Percentiles rank a stretch among this genome's conserved stretches.
Evolutionary conservation across 2,113 vertebrate species (phyloP).

Genomic region (Lipophrys pholis): DNA sequence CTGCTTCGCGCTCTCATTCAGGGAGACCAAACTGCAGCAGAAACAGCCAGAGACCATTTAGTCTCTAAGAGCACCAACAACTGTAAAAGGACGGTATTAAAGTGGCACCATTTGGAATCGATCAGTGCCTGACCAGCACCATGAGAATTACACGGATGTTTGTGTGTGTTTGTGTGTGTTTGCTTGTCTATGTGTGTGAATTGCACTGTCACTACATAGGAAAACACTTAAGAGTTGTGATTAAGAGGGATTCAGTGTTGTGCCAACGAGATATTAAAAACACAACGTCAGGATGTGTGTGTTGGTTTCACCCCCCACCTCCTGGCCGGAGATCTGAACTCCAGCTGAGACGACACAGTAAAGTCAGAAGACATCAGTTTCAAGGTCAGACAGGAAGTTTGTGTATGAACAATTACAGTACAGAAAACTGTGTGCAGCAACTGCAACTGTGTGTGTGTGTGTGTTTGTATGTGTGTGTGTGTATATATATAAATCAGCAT

Average conservation of each 20-base stretch:
- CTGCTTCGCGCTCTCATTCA: constrained; percentile 12
- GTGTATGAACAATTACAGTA: constrained; percentile 50
- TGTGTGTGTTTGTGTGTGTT: constrained; percentile 24
- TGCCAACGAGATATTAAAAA: constrained; percentile 49
- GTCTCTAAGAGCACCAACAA: constrained; percentile 72
- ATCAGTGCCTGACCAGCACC: constrained; percentile 71
- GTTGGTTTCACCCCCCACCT: constrained; percentile 29
- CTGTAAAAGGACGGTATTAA: constrained; percentile 59
- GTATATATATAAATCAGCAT: constrained; percentile 49
- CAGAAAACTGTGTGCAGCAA: constrained; percentile 13
- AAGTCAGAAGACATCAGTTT: constrained; percentile 75
- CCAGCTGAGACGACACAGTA: constrained; percentile 55
- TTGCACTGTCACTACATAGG: constrained; percentile 49
- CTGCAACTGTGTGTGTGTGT: constrained; percentile 42
- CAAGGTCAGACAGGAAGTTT: constrained; percentile 66
- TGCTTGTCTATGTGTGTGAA: constrained; percentile 44
- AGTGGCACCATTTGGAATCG: constrained; percentile 67
- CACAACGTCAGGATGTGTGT: constrained; percentile 37
- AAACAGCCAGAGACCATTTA: constrained; percentile 60
- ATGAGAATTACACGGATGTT: constrained; percentile 36
- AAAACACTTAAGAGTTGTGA: constrained; percentile 43
- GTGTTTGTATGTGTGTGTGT: constrained; percentile 30
- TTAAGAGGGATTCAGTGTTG: constrained; percentile 53
- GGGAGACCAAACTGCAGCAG: constrained; percentile 49
- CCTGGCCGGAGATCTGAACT: constrained; percentile 40